Base-by-base conservation (phyloP, 1,140 invertebrate genomes). In the Cydia amplana region DNA sequence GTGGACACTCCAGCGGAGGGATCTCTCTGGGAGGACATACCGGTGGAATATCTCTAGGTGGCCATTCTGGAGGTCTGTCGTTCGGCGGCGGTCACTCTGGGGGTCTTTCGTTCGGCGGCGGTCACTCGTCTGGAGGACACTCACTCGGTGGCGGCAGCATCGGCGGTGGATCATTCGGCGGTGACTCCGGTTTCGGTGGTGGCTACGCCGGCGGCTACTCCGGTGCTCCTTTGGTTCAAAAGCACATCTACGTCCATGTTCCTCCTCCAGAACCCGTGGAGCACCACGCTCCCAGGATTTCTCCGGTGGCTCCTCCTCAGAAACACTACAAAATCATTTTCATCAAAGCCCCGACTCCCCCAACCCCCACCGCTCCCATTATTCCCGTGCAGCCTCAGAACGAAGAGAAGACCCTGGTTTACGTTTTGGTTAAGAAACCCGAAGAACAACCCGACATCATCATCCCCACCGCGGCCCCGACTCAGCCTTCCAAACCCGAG, bases 311-410 rank as follows among this genome's bases (percentile, higher is more conserved):
- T 60, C 95, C 95, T 73, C 92, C 96, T 36, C 96, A 96, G 87
- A 97, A 97, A 82, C 96, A 97, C 87, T 97, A 97, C 94, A 97
- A 97, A 87, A 97, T 97, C 84, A 96, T 97, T 89, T 97, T 97
- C 94, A 97, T 97, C 90, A 97, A 97, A 94, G 96, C 97, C 46
- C 97, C 97, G 75, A 95, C 96, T 70, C 94, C 96, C 65, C 95
- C 96, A 36, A 95, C 96, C 74, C 96, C 96, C 55, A 95, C 95
- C 74, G 96, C 95, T 4, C 96, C 96, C 65, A 94, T 96, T 70
- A 95, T 97, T 74, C 96, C 96, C 18, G 91, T 96, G 46, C 95
- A 96, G 80, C 94, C 95, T 75, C 96, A 97, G 89, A 96, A 96
- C 88, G 96, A 97, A 92, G 96, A 97, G 89, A 98, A 97, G 94